These are phyloP conservation scores for Penelope pileata DNA, from an alignment of 2,113 vertebrate genomes.

Conservation along the genomic window DNA sequence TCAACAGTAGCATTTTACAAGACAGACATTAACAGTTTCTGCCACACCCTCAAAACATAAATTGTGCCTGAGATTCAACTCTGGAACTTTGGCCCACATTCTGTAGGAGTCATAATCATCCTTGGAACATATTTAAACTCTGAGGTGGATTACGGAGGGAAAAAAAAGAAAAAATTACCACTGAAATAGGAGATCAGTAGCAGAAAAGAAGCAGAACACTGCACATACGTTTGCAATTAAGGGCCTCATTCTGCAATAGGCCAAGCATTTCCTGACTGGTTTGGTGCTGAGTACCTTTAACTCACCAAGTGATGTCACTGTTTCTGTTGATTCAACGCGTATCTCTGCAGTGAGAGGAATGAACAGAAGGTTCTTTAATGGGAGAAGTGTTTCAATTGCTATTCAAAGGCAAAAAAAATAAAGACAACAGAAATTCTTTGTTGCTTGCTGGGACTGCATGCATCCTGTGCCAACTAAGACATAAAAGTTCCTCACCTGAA, in stretches of 20 bases:
- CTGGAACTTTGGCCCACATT: background rate
- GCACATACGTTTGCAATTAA: conserved; percentile 42
- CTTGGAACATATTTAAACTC: background rate
- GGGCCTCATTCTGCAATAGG: conserved; percentile 21
- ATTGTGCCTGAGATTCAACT: background rate
- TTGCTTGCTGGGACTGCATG: background rate
- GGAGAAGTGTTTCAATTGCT: background rate
- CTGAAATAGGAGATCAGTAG: background rate
- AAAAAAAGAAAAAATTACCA: background rate
- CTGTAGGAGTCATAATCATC: background rate
- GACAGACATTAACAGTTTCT: background rate
- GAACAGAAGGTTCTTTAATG: background rate
- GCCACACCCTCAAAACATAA: background rate
- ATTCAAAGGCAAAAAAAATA: conserved; percentile 10
- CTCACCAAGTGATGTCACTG: conserved; percentile 9
- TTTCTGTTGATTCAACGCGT: conserved; percentile 8
- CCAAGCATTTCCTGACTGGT: conserved; percentile 42
- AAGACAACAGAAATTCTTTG: background rate
- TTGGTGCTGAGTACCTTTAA: conserved; percentile 31
- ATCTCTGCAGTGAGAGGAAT: background rate
- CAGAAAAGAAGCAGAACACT: conserved; percentile 30
- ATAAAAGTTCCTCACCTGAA: background rate
- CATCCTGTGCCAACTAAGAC: background rate
- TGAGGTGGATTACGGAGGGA: background rate
- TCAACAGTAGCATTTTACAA: background rate